Conservation (phyloP, 1,140 invertebrate species). For the Habropoda laboriosa region DNA sequence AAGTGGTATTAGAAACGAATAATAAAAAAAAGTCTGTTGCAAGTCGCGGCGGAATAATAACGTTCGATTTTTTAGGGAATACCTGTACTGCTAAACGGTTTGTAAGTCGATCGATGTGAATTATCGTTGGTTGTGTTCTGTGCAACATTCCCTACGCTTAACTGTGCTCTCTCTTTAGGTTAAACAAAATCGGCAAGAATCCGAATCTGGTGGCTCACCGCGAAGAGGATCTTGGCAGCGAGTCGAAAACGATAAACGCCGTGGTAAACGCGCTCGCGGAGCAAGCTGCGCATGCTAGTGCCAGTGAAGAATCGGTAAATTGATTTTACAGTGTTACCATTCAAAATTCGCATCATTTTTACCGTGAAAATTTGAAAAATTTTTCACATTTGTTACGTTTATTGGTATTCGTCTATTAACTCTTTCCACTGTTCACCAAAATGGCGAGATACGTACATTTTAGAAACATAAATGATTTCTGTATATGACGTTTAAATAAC, state of each 20-base stretch:
- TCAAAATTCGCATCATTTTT: too few species aligned
- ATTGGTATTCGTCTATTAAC: too few species aligned
- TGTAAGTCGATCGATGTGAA: conserved; percentile 76
- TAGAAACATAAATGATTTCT: too few species aligned
- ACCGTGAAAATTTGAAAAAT: too few species aligned
- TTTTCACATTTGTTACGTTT: too few species aligned
- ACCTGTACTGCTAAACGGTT: conserved; percentile 74
- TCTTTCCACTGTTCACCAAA: too few species aligned
- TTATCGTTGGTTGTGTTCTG: conserved; percentile 78
- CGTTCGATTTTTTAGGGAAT: conserved; percentile 48
- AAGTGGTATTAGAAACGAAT: conserved; percentile 59
- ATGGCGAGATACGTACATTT: too few species aligned
- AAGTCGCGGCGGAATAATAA: conserved; percentile 29
- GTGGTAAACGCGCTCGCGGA: conserved; percentile 94
- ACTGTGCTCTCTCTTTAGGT: conserved; percentile 83
- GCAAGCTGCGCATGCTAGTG: conserved; percentile 91
- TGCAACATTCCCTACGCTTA: conserved; percentile 82
- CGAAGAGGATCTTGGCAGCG: conserved; percentile 92
- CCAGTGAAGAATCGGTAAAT: conserved; percentile 88
- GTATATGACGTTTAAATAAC: too few species aligned
- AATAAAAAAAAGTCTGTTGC: conserved; percentile 49
- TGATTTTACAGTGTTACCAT: neutral
- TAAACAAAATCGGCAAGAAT: conserved; percentile 99
- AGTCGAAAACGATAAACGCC: conserved; percentile 94
- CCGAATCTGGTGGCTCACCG: conserved; percentile 96